Evolutionary conservation across 2,888 invertebrate genomes (phyloP).

Genomic region (Callimorpha dominula): DNA sequence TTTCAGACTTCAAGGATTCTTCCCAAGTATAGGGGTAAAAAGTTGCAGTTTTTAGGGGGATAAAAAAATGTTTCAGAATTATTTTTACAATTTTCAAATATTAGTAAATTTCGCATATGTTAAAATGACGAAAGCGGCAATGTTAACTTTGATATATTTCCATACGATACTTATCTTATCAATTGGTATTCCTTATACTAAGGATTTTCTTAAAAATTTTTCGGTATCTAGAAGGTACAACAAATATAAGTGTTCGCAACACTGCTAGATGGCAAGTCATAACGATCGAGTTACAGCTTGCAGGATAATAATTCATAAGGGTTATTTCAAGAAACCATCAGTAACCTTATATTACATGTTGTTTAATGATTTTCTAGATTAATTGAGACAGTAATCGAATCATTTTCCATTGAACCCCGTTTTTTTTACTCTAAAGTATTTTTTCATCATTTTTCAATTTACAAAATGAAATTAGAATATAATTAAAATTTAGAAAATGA

Average conservation of each 20-base stretch:
- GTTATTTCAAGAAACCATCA: constrained; percentile 29
- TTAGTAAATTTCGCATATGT: no score
- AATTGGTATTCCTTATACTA: no score
- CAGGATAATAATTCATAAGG: constrained; percentile 19
- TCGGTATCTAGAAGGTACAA: no score
- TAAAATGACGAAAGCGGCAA: no score
- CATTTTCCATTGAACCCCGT: not conserved
- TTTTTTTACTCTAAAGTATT: not conserved
- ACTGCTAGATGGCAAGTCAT: constrained; percentile 28
- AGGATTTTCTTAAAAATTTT: no score
- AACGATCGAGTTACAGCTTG: constrained; percentile 43
- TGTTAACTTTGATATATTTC: no score
- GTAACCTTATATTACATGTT: constrained; percentile 21
- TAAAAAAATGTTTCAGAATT: not conserved
- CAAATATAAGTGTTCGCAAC: no score
- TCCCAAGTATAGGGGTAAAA: not conserved
- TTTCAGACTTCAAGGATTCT: not conserved
- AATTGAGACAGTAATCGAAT: not conserved
- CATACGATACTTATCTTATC: no score
- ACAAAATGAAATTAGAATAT: not conserved
- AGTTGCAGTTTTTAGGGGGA: not conserved
- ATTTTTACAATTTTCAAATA: not conserved
- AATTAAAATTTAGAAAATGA: not conserved
- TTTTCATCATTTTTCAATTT: not conserved
- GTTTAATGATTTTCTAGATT: constrained; percentile 19